A percentile compares a stretch with the other conserved stretches of the same genome.
phyloP scores from a whole-genome alignment of 2,113 vertebrate species.

The Triplophysa rosa region DNA sequence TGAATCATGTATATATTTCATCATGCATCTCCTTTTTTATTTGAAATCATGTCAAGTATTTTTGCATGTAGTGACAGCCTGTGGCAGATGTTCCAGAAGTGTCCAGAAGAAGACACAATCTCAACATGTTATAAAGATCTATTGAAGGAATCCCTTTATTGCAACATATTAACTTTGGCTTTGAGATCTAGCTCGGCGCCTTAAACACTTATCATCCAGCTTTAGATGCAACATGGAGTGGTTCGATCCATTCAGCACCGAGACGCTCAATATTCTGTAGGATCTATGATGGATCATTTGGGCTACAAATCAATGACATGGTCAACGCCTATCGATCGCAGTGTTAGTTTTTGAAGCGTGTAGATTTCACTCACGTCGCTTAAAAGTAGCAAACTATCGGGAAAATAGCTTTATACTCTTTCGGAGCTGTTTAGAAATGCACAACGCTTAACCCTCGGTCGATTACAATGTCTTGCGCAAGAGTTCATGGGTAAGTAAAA shows the following conservation, averaged over 20 bases:
- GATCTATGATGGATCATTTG: conserved; percentile 45
- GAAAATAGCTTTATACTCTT: conserved; percentile 13
- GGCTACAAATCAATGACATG: conserved; percentile 38
- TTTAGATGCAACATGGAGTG: conserved; percentile 10
- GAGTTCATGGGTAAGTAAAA: too few relatives aligned
- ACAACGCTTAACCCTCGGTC: neutral
- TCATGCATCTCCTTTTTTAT: neutral
- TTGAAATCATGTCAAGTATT: too few relatives aligned
- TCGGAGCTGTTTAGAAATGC: neutral
- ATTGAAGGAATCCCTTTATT: neutral
- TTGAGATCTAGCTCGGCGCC: neutral
- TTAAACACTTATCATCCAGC: conserved; percentile 5
- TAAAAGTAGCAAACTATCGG: conserved; percentile 1
- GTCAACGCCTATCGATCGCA: conserved; percentile 32
- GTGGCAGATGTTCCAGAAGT: too few relatives aligned
- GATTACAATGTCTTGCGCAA: too few relatives aligned
- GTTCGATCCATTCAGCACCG: conserved; percentile 30
- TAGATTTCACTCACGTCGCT: conserved; percentile 1
- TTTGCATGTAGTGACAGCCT: too few relatives aligned
- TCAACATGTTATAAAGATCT: neutral
- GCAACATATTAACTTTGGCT: conserved; percentile 6
- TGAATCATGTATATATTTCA: neutral
- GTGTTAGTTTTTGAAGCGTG: conserved; percentile 10
- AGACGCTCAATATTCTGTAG: conserved; percentile 37
- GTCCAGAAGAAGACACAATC: too few relatives aligned